These are phyloP conservation scores for Trichosurus vulpecula DNA, from an alignment of 2,797 vertebrate genomes.

Conservation along the genomic window DNA sequence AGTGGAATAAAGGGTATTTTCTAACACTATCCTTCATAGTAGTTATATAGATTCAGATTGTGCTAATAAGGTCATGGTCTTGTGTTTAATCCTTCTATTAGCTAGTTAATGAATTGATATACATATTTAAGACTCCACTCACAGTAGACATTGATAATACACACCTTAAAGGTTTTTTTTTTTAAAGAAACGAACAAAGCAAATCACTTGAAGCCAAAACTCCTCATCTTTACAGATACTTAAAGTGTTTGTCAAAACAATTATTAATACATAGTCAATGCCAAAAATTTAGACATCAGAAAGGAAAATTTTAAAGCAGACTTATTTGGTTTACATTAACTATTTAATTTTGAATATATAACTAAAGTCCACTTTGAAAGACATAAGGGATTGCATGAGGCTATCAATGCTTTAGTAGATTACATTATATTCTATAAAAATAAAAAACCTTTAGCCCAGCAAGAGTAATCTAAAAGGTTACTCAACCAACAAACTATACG, in stretches of 20 bases:
- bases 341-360: constrained; percentile 14
- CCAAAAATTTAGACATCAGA: neutral
- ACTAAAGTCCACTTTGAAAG: neutral
- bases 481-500: neutral
- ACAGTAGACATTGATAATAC: neutral
- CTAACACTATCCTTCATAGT: neutral
- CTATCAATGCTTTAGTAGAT: neutral
- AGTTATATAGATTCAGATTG: neutral
- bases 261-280: neutral
- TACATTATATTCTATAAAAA: neutral
- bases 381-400: neutral
- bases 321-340: neutral
- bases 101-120: neutral
- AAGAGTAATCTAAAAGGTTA: neutral
- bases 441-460: neutral
- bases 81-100: neutral
- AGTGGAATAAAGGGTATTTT: neutral
- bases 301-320: neutral
- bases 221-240: neutral
- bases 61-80: neutral
- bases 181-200: neutral
- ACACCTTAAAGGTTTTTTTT: neutral
- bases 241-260: constrained; percentile 6
- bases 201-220: constrained; percentile 1
- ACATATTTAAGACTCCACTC: neutral